These are phyloP conservation scores for Gonocerus acuteangulatus DNA, from an alignment of 2,888 invertebrate species.

Conservation along the genomic window DNA sequence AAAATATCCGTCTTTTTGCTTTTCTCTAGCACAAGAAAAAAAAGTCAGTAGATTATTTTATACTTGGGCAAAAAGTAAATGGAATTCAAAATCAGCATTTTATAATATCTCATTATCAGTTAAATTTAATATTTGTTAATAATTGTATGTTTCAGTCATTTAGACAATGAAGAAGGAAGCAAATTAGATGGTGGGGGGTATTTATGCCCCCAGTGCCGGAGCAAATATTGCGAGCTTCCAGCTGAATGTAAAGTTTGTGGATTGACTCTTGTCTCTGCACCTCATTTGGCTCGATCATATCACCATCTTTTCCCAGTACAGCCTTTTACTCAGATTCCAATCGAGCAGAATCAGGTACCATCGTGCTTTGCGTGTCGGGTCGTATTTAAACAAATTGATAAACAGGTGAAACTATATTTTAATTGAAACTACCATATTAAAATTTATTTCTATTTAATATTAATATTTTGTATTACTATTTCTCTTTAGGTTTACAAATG, in stretches of 20 bases:
- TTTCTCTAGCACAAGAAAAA: too few species aligned
- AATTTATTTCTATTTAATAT: not conserved
- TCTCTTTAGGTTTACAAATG: slow-evolving; percentile 66
- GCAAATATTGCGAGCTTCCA: slow-evolving; percentile 96
- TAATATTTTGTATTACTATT: too few species aligned
- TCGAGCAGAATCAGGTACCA: slow-evolving; percentile 40
- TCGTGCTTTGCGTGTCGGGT: slow-evolving; percentile 69
- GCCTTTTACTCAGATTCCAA: slow-evolving; percentile 65
- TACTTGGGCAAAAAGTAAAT: too few species aligned
- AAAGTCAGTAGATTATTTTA: too few species aligned
- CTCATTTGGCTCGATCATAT: slow-evolving; percentile 93
- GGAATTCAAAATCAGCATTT: too few species aligned
- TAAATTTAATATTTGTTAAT: too few species aligned
- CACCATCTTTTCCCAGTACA: slow-evolving; percentile 94
- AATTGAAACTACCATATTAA: not conserved
- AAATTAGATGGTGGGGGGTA: slow-evolving; percentile 70
- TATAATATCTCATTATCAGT: too few species aligned
- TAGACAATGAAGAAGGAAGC: slow-evolving; percentile 56
- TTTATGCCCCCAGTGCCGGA: slow-evolving; percentile 90
- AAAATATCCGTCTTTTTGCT: too few species aligned
- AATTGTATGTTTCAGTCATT: slow-evolving; percentile 60
- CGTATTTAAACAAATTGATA: slow-evolving; percentile 58
- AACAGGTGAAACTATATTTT: slow-evolving; percentile 52
- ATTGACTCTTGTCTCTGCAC: slow-evolving; percentile 91
- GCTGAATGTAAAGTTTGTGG: slow-evolving; percentile 95